Evolutionary conservation across 2,797 vertebrate genomes (phyloP).

Genomic region (Gymnoscopelus braueri): DNA sequence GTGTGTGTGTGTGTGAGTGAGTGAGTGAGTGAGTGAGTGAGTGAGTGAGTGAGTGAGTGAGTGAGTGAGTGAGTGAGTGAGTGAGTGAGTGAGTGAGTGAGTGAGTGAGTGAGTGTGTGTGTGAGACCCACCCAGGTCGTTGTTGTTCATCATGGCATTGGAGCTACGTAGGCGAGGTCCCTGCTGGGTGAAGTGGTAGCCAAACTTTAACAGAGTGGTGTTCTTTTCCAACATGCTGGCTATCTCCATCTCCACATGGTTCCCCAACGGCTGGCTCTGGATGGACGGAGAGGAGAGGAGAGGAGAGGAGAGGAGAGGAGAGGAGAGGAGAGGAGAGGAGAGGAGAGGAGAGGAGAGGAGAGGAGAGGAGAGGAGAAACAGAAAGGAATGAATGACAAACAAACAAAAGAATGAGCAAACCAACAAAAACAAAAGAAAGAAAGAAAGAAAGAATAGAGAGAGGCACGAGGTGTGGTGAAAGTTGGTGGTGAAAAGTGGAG

Average conservation of each 20-base stretch:
- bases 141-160: constrained; percentile 99
- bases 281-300: constrained; percentile 3
- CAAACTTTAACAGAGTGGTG: constrained; percentile 91
- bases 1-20: not conserved
- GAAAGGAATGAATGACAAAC: not conserved
- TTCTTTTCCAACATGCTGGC: constrained; percentile 98
- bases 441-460: not conserved
- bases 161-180: constrained; percentile 94
- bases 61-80: not conserved
- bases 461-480: not conserved
- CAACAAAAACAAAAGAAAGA: too few relatives aligned
- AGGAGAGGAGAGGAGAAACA: not conserved
- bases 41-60: not conserved
- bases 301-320: too few relatives aligned
- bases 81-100: constrained; percentile 3
- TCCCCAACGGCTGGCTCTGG: constrained; percentile 96
- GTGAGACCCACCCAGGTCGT: constrained; percentile 91
- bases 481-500: not conserved
- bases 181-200: constrained; percentile 98
- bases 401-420: not conserved
- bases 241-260: constrained; percentile 99
- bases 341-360: not conserved
- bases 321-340: not conserved
- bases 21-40: not conserved
- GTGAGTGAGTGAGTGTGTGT: constrained; percentile 21